phyloP scores from a whole-genome alignment of 2,113 vertebrate species.

The Nettapus auritus region DNA sequence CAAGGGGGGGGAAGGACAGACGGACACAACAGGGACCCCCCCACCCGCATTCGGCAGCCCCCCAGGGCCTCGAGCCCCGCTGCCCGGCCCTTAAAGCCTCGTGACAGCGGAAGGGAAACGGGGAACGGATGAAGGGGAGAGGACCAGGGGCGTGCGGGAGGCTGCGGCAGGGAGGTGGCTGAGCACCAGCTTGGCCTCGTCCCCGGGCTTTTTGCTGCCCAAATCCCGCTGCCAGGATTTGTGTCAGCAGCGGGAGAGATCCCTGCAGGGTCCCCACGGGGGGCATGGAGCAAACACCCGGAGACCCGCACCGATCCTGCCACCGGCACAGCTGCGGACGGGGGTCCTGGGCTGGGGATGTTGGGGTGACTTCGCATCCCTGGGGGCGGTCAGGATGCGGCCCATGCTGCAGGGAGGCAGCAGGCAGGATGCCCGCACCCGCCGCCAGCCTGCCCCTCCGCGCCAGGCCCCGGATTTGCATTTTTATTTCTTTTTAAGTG shows the following conservation, averaged over 20 bases:
- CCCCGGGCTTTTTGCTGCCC: too few species aligned
- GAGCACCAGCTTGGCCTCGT: too few species aligned
- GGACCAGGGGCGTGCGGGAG: rapidly evolving
- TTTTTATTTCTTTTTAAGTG: neutral
- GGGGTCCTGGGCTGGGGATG: neutral
- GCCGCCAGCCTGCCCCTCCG: neutral
- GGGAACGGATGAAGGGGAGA: neutral
- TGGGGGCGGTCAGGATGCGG: neutral
- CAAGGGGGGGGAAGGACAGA: neutral
- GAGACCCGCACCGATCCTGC: neutral
- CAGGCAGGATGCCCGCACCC: rapidly evolving
- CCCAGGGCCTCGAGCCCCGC: rapidly evolving
- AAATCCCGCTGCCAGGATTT: neutral
- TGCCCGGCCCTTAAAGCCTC: neutral
- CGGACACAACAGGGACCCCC: rapidly evolving
- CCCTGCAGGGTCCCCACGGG: neutral
- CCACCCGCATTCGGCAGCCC: neutral
- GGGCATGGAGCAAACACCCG: neutral
- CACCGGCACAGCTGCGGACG: neutral
- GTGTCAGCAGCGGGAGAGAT: too few species aligned
- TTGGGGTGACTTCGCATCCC: rapidly evolving
- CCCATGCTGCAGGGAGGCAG: neutral
- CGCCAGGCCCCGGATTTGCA: neutral
- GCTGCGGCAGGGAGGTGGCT: neutral
- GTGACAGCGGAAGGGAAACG: neutral